phyloP scores from a whole-genome alignment of 1,140 invertebrate genomes.

The Cherax destructor region DNA sequence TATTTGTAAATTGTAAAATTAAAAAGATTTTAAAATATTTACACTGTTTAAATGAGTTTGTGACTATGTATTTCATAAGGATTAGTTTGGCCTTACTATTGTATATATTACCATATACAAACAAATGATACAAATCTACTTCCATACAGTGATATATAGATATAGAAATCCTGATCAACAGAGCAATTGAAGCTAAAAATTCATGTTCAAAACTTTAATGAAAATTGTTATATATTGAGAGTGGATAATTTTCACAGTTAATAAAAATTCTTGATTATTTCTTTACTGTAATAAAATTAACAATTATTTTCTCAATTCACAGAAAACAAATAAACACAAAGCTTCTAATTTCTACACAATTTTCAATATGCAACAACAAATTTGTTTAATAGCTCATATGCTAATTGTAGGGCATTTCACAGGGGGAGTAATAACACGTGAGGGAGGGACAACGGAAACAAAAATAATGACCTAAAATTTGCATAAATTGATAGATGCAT shows the following conservation, averaged over 20 bases:
- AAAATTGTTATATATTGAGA: not conserved
- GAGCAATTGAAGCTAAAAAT: too few species aligned
- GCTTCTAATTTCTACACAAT: not conserved
- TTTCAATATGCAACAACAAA: conserved; percentile 9
- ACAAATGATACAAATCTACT: not conserved
- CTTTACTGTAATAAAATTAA: not conserved
- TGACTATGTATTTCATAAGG: not conserved
- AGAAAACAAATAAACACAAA: not conserved
- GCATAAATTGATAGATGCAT: not conserved
- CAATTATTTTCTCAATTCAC: not conserved
- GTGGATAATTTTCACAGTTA: not conserved
- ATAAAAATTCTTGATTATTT: not conserved
- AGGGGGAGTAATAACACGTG: not conserved
- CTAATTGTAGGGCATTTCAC: not conserved
- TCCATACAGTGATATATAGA: not conserved
- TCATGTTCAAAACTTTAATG: too few species aligned
- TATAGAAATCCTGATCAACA: too few species aligned
- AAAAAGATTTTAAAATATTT: not conserved
- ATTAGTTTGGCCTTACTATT: not conserved
- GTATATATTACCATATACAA: not conserved
- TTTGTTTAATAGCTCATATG: not conserved
- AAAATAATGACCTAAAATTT: not conserved
- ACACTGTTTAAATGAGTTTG: not conserved
- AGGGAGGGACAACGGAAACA: not conserved
- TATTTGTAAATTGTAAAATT: not conserved